Evolutionary conservation across 1,140 invertebrate genomes (phyloP).

Genomic region (Nylanderia fulva): DNA sequence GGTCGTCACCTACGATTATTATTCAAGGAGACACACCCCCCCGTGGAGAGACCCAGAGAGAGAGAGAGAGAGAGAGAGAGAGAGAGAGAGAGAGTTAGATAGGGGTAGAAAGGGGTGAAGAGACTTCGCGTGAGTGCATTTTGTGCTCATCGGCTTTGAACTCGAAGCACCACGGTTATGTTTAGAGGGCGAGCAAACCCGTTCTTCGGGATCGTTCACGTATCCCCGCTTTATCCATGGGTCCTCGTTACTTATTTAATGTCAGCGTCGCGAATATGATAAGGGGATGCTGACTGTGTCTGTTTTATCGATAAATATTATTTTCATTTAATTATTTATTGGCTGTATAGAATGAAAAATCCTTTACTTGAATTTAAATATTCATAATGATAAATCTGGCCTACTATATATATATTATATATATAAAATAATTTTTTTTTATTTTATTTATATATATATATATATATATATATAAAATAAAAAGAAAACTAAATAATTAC

Average conservation of each 20-base stretch:
- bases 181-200: constrained; percentile 8
- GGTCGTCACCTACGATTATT: constrained; percentile 76
- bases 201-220: neutral
- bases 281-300: too few species aligned
- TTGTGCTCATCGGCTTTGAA: constrained; percentile 1
- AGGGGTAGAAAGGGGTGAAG: neutral
- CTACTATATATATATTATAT: too few species aligned
- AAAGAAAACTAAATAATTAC: too few species aligned
- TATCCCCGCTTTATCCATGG: neutral
- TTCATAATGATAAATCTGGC: too few species aligned
- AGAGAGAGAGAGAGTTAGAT: neutral
- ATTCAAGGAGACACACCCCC: constrained; percentile 65
- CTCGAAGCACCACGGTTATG: neutral
- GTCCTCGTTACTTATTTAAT: constrained; percentile 12
- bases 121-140: neutral
- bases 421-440: too few species aligned
- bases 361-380: too few species aligned
- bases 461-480: too few species aligned
- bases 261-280: neutral
- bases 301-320: too few species aligned
- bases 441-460: too few species aligned
- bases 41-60: neutral
- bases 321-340: too few species aligned
- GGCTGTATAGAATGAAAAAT: too few species aligned
- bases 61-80: neutral